Evolutionary conservation across 2,113 vertebrate species (phyloP).

Genomic region (Larimichthys crocea): DNA sequence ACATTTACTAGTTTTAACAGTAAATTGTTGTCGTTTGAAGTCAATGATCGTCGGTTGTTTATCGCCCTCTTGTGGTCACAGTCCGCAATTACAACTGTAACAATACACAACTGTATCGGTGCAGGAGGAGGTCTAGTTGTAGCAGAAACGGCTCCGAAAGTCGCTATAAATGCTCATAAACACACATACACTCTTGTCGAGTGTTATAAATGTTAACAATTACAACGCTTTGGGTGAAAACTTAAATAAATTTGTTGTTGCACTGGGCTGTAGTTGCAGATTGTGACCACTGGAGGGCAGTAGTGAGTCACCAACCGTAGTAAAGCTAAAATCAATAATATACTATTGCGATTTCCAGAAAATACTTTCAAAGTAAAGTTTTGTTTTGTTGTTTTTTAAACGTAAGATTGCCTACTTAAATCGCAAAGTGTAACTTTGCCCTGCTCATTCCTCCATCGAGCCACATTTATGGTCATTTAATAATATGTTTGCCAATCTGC

Average conservation of each 20-base stretch:
- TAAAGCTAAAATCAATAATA: background rate
- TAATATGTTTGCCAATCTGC: too few relatives aligned
- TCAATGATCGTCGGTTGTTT: background rate
- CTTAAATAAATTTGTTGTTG: too few relatives aligned
- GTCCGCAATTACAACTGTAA: background rate
- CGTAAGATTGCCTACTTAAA: too few relatives aligned
- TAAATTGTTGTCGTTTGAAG: background rate
- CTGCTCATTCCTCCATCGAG: too few relatives aligned
- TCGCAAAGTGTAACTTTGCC: too few relatives aligned
- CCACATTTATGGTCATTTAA: too few relatives aligned
- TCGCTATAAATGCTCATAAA: background rate
- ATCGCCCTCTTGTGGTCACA: background rate
- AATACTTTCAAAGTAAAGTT: background rate
- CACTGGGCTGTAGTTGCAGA: background rate
- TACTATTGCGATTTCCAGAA: background rate
- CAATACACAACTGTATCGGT: background rate
- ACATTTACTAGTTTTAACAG: background rate
- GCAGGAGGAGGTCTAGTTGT: background rate
- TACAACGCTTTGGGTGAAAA: background rate
- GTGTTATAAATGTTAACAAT: background rate
- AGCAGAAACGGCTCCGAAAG: background rate
- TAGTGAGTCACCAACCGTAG: background rate
- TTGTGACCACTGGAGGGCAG: background rate
- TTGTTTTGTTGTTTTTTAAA: too few relatives aligned
- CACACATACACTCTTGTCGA: background rate